A percentile compares a stretch with the other conserved stretches of the same genome.
Conservation (phyloP, 2,888 invertebrate species). For the Latrodectus hesperus region DNA sequence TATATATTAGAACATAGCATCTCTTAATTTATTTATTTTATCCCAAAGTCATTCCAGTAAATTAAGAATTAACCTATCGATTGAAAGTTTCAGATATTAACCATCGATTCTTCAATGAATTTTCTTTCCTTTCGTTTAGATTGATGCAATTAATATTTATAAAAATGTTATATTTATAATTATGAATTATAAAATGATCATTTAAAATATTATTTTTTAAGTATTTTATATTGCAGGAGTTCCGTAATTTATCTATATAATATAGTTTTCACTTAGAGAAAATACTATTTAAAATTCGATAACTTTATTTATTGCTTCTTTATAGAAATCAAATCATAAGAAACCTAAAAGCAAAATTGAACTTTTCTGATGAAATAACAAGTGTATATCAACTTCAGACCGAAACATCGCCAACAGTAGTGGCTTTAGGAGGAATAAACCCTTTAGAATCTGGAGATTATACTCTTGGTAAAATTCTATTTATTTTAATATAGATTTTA, state of each 20-base stretch:
- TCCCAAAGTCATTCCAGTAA: too few species aligned
- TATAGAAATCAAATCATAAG: conserved; percentile 31
- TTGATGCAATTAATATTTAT: neutral
- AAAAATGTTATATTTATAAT: neutral
- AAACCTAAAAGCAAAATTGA: conserved; percentile 35
- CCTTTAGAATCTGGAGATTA: conserved; percentile 43
- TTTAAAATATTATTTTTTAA: neutral
- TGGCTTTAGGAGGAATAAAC: conserved; percentile 56
- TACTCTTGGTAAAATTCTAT: conserved; percentile 30
- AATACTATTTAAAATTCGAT: neutral
- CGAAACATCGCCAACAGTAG: conserved; percentile 40
- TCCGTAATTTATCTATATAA: neutral
- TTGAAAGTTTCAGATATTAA: too few species aligned
- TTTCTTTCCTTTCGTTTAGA: neutral
- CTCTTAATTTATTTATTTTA: too few species aligned
- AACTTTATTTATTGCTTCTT: neutral
- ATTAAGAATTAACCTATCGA: too few species aligned
- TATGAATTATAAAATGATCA: neutral
- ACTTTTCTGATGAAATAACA: conserved; percentile 53
- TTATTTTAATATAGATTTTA: neutral
- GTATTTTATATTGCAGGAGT: neutral
- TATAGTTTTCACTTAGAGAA: neutral
- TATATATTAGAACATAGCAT: too few species aligned
- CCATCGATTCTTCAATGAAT: too few species aligned
- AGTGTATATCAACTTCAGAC: conserved; percentile 43